A percentile compares a stretch with the other conserved stretches of the same genome.
Evolutionary conservation across 2,797 vertebrate species (phyloP).

Genomic region (Melanotaenia nigrans): DNA sequence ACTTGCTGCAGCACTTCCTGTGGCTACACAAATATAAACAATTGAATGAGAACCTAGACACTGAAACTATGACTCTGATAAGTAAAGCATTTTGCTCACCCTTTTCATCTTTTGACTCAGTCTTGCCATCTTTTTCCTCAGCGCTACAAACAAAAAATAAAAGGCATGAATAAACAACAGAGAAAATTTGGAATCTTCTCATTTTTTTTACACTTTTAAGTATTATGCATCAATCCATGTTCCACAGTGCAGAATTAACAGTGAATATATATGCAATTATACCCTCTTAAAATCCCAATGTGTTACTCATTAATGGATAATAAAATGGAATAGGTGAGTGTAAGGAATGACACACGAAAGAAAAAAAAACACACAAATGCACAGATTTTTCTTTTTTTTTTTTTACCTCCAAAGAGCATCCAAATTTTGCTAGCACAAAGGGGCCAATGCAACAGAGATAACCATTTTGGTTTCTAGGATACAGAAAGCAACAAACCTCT

Average conservation of each 20-base stretch:
- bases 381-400: conserved; percentile 63
- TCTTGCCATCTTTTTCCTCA: conserved; percentile 87
- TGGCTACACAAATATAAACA: conserved; percentile 55
- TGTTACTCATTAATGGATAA: conserved; percentile 76
- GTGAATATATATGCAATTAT: conserved; percentile 55
- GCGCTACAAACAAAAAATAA: conserved; percentile 86
- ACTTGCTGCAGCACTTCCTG: conserved; percentile 66
- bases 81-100: conserved; percentile 73
- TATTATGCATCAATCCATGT: conserved; percentile 53
- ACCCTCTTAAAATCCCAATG: conserved; percentile 58
- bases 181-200: conserved; percentile 31
- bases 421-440: conserved; percentile 87
- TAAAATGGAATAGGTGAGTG: conserved; percentile 67
- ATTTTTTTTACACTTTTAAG: conserved; percentile 23
- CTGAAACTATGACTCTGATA: rapidly evolving
- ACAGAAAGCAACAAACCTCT: conserved; percentile 99
- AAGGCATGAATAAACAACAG: conserved; percentile 43
- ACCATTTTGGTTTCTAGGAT: conserved; percentile 95
- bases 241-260: conserved; percentile 55
- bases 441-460: conserved; percentile 93
- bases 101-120: conserved; percentile 90
- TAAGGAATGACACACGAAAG: conserved; percentile 74
- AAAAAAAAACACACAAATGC: conserved; percentile 62
- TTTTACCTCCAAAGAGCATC: conserved; percentile 84
- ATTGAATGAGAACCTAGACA: not conserved